Base-by-base conservation (phyloP, 53 echinoderm and acorn worm genomes). In the Pentamera pediparva region DNA sequence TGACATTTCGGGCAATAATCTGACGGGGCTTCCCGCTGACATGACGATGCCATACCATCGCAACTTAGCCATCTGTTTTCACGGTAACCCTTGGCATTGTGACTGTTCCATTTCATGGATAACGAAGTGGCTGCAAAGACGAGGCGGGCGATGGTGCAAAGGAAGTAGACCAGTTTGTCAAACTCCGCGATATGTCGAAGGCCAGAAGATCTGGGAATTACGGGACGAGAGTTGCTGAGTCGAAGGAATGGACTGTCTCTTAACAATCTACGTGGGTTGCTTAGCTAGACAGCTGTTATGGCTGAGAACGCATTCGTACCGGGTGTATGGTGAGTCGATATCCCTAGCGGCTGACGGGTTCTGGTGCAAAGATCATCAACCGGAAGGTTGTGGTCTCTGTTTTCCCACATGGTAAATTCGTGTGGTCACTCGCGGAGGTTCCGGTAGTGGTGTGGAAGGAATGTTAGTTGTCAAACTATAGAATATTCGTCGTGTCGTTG, bases 51-150 rank as follows among this genome's bases (percentile, higher is more conserved):
- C 41, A 2, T 41, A 41, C 30, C 67, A 67, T 47, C 67, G 67
- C 21, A 67, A 41, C 28, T 9, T 41, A 43, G 67, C 45, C 3
- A 22, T 43, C 12, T 67, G 67, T 67, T 26, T 67, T 3, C 67
- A 67, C 45, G 45, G 15, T 3, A 67, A 67, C 18, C 67, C 67
- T 6, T 67, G 67, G 67, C 67, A 43, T 18, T 67, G 67, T 20
- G 45, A 67, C 31, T 67, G 67, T 28, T 67, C 67, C 22, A 43
- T 67, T 2, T 39, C 67, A 11, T 67, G 67, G 67, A 25, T 67
- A 28, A 67, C 67, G 2, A 67, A 39, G 25, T 67, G 67, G 67
- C 25, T 43, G 67, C 67, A 67, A 43, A 40, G 67, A 17, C 40
- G 67, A 41, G 67, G 67, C 26, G 45, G 24, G 1, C 37, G 67